Percentiles rank a stretch among this genome's conserved stretches.
Evolutionary conservation across 2,888 invertebrate species (phyloP).

Genomic region (Neoscelio sp.): DNA sequence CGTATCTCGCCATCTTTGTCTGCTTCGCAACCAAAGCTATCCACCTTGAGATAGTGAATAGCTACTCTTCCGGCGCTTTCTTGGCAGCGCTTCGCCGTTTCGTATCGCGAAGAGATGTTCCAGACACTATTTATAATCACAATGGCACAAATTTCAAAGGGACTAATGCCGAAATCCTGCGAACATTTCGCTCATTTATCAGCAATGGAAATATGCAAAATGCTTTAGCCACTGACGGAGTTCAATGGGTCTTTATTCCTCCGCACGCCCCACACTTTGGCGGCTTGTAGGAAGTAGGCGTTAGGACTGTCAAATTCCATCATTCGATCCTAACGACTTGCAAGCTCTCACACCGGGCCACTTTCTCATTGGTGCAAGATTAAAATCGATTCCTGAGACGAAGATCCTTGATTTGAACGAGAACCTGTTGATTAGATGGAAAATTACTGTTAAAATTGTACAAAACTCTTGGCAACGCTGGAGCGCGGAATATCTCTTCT

Average conservation of each 20-base stretch:
- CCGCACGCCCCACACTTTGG: constrained; percentile 71
- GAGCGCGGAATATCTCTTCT: constrained; percentile 11
- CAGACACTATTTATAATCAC: neutral
- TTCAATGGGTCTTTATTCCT: constrained; percentile 37
- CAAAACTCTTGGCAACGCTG: constrained; percentile 8
- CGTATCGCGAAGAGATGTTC: neutral
- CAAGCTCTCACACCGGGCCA: constrained; percentile 16
- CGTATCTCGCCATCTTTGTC: neutral
- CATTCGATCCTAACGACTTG: no score
- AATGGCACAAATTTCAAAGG: constrained; percentile 2
- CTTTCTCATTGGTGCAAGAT: constrained; percentile 8
- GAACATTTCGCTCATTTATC: no score
- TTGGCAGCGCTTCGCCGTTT: neutral
- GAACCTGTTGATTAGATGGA: neutral
- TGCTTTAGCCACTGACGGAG: neutral
- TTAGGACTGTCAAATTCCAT: constrained; percentile 45
- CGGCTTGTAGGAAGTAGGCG: constrained; percentile 72
- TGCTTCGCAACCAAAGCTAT: constrained; percentile 2
- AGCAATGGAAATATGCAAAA: no score
- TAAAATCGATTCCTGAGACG: constrained; percentile 13
- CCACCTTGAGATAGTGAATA: constrained; percentile 3
- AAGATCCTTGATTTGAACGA: neutral
- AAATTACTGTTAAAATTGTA: neutral
- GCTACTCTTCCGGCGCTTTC: no score
- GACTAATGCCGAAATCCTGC: neutral